These are phyloP conservation scores for Sylvia atricapilla DNA, from an alignment of 2,113 vertebrate species.

Conservation along the genomic window DNA sequence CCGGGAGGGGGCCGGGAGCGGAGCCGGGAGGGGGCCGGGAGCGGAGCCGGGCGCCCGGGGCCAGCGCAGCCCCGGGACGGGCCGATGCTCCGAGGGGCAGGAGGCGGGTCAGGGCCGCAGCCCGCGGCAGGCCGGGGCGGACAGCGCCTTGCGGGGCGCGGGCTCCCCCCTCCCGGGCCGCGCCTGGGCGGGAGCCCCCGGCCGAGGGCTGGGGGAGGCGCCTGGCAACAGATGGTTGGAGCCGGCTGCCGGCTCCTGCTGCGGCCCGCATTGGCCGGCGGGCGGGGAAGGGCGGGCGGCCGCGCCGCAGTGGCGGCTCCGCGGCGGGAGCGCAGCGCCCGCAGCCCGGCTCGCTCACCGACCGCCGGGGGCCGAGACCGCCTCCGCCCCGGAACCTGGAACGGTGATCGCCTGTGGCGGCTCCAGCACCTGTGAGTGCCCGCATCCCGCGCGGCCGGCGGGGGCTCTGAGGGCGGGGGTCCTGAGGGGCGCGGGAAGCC, in stretches of 20 bases:
- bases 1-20: not conserved
- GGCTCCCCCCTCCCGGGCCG: not conserved
- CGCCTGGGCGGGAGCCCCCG: not conserved
- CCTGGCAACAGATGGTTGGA: constrained; percentile 76
- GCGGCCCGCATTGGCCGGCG: constrained; percentile 55
- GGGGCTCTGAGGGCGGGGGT: not conserved
- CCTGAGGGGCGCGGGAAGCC: not conserved
- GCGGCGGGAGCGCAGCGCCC: not conserved
- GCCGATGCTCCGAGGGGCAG: no score
- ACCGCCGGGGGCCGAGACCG: not conserved
- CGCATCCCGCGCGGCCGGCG: not conserved
- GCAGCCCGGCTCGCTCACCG: fast-evolving
- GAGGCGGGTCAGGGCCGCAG: not conserved
- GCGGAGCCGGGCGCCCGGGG: not conserved
- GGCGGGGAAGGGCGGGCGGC: not conserved
- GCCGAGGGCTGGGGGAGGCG: constrained; percentile 39
- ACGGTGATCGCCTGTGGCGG: not conserved
- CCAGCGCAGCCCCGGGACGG: not conserved
- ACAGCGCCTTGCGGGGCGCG: not conserved
- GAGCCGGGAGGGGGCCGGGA: not conserved
- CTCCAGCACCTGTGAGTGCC: not conserved
- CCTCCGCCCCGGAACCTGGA: not conserved
- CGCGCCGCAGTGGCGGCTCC: not conserved
- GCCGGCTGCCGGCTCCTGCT: constrained; percentile 13
- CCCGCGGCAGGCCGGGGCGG: no score